Conservation (phyloP, 2,113 vertebrate genomes). For the Daboia siamensis region DNA sequence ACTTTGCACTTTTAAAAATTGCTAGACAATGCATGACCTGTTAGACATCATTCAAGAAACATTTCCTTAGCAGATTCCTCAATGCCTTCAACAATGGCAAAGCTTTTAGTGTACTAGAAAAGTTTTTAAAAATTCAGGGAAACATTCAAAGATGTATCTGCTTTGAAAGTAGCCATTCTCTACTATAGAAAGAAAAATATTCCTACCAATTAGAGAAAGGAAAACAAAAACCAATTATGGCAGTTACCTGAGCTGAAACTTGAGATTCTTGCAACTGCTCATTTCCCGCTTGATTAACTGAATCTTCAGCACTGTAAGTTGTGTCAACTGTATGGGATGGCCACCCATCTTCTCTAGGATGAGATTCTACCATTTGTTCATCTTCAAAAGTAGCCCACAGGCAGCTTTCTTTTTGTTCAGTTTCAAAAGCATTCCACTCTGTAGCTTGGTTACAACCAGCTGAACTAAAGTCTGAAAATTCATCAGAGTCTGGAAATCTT, state of each 20-base stretch:
- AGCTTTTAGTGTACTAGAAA: not conserved
- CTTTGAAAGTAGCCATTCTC: not conserved
- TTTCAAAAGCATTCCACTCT: slow-evolving; percentile 84
- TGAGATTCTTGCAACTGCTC: slow-evolving; percentile 65
- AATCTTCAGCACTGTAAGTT: slow-evolving; percentile 40
- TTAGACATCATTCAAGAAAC: not conserved
- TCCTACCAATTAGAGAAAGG: not conserved
- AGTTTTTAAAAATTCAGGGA: not conserved
- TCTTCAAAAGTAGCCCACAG: slow-evolving; percentile 81
- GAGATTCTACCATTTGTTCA: slow-evolving; percentile 62
- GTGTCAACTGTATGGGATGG: slow-evolving; percentile 70
- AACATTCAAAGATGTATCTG: not conserved
- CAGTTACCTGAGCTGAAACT: slow-evolving; percentile 75
- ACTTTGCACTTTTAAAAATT: not conserved
- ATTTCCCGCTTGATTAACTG: slow-evolving; percentile 50
- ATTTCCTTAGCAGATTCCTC: not conserved
- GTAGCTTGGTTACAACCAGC: slow-evolving; percentile 69
- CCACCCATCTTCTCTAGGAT: slow-evolving; percentile 68
- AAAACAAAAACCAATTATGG: not conserved
- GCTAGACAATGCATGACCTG: not conserved
- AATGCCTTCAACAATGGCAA: not conserved
- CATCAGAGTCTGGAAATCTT: slow-evolving; percentile 81
- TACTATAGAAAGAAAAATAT: not conserved
- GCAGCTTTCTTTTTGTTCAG: slow-evolving; percentile 68
- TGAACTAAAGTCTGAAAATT: slow-evolving; percentile 94